These are phyloP conservation scores for Beris chalybata DNA, from an alignment of 2,888 invertebrate species.

Conservation along the genomic window DNA sequence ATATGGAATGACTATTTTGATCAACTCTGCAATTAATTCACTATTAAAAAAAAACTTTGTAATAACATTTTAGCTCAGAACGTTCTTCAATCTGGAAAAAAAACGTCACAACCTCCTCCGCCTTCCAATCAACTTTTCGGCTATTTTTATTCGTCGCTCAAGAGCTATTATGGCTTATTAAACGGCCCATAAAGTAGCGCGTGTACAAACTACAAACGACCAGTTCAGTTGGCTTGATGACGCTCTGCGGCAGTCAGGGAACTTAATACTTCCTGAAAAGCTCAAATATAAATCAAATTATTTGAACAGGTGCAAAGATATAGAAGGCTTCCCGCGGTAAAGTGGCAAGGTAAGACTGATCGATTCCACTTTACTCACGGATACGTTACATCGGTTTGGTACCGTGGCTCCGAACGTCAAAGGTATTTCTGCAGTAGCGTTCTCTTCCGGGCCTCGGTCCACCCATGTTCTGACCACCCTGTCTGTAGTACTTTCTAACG, in stretches of 20 bases:
- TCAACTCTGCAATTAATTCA: too few species aligned
- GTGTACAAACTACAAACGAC: slow-evolving; percentile 25
- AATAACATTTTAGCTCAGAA: too few species aligned
- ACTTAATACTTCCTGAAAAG: slow-evolving; percentile 34
- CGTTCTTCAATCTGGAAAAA: too few species aligned
- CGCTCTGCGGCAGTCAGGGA: background rate
- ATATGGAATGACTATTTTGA: too few species aligned
- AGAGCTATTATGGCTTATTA: slow-evolving; percentile 16
- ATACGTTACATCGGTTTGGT: too few species aligned
- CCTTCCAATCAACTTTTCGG: slow-evolving; percentile 1
- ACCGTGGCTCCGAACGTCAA: too few species aligned
- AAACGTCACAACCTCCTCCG: too few species aligned
- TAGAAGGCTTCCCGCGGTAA: slow-evolving; percentile 5
- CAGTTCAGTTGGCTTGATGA: slow-evolving; percentile 10
- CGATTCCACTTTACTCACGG: background rate
- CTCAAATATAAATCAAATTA: slow-evolving; percentile 38
- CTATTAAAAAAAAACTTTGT: too few species aligned
- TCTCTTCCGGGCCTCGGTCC: background rate
- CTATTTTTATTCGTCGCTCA: background rate
- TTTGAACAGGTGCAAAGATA: slow-evolving; percentile 33
- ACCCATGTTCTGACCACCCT: background rate
- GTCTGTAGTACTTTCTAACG: slow-evolving; percentile 2
- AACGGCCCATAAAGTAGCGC: slow-evolving; percentile 16
- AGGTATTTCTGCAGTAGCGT: too few species aligned
- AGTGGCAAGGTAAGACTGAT: slow-evolving; percentile 13